These are phyloP conservation scores for pig (Sus scrofa) DNA, from an alignment of 2,113 vertebrate genomes.

Conservation along the genomic window T2T-Sscrofa CM000820.6:67197001-67197500, in stretches of 20 bases:
- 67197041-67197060: not conserved
- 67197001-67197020: not conserved
- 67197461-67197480: not conserved
- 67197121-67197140: not conserved
- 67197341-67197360: not conserved
- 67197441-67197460: not conserved
- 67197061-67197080: not conserved
- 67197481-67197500: accelerated
- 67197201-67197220: not conserved
- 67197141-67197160: not conserved
- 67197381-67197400: accelerated
- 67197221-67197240: not conserved
- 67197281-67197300: accelerated
- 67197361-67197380: accelerated
- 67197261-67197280: not conserved
- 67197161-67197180: not conserved
- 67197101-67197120: too few species aligned
- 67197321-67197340: not conserved
- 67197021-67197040: not conserved
- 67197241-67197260: not conserved
- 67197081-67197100: not conserved
- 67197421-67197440: not conserved
- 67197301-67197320: not conserved
- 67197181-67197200: accelerated
- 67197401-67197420: not conserved